A percentile compares a stretch with the other conserved stretches of the same genome.
These are phyloP conservation scores for Okamejei kenojei DNA, from an alignment of 2,797 vertebrate species.

Conservation along the genomic window DNA sequence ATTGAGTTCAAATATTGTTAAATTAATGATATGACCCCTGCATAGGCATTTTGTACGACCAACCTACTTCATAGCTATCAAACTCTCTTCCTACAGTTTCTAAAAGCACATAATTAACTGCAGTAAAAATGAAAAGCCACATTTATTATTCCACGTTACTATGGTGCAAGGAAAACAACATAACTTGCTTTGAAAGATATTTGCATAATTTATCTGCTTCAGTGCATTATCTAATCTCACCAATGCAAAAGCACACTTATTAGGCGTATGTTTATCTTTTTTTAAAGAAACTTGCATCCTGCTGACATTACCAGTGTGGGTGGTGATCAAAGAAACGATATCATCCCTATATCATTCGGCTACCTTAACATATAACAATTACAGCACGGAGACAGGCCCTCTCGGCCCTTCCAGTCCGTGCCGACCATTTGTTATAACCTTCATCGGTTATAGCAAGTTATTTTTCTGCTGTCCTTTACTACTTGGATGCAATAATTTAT, in stretches of 20 bases:
- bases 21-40: background rate
- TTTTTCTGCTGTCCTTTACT: background rate
- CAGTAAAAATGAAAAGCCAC: constrained; percentile 21
- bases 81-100: background rate
- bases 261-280: background rate
- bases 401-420: too few species aligned
- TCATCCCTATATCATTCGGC: background rate
- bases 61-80: background rate
- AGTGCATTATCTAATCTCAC: background rate
- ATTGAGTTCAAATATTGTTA: background rate
- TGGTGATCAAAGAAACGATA: background rate
- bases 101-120: background rate
- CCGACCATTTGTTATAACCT: too few species aligned
- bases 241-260: background rate
- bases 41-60: background rate
- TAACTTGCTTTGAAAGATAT: background rate
- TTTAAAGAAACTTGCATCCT: background rate
- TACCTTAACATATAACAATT: too few species aligned
- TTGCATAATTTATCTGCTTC: background rate
- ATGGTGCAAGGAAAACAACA: background rate
- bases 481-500: background rate
- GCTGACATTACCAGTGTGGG: background rate
- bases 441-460: background rate
- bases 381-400: too few species aligned
- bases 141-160: background rate